These are phyloP conservation scores for Mechanitis mazaeus DNA, from an alignment of 2,888 invertebrate species.

Conservation along the genomic window DNA sequence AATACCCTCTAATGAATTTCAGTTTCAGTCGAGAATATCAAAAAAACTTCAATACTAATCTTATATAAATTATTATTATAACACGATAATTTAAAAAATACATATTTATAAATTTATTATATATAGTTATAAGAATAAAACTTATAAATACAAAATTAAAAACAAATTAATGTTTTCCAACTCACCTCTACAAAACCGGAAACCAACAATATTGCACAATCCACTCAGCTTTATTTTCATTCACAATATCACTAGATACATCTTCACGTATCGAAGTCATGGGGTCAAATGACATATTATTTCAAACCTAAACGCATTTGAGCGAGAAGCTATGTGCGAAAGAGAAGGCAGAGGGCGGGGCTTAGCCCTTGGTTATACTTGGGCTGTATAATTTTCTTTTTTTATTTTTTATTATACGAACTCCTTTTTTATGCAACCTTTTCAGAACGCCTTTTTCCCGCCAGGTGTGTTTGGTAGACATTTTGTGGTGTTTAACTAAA, in stretches of 20 bases:
- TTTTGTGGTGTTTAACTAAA: slow-evolving; percentile 5
- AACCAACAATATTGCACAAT: slow-evolving; percentile 14
- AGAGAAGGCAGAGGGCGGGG: slow-evolving; percentile 47
- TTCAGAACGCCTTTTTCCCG: slow-evolving; percentile 25
- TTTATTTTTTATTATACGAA: slow-evolving; percentile 24
- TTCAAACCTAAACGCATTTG: slow-evolving; percentile 46
- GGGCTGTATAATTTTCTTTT: slow-evolving; percentile 30
- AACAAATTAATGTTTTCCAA: not conserved
- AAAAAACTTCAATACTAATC: no score
- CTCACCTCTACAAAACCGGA: not conserved
- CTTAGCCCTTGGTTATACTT: slow-evolving; percentile 23
- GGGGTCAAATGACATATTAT: slow-evolving; percentile 69
- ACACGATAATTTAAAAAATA: no score
- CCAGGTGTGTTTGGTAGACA: slow-evolving; percentile 30
- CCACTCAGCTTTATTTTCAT: slow-evolving; percentile 19
- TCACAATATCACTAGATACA: slow-evolving; percentile 40
- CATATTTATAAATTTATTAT: no score
- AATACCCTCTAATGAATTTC: no score
- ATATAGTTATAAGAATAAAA: no score
- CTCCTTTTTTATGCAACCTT: slow-evolving; percentile 26
- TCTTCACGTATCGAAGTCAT: slow-evolving; percentile 51
- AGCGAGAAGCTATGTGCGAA: slow-evolving; percentile 42
- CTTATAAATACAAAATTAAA: no score
- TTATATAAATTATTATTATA: no score
- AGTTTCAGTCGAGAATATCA: no score